Percentiles rank a stretch among this genome's conserved stretches.
phyloP scores from a whole-genome alignment of 2,888 invertebrate genomes.

The Tortricodes alternella region DNA sequence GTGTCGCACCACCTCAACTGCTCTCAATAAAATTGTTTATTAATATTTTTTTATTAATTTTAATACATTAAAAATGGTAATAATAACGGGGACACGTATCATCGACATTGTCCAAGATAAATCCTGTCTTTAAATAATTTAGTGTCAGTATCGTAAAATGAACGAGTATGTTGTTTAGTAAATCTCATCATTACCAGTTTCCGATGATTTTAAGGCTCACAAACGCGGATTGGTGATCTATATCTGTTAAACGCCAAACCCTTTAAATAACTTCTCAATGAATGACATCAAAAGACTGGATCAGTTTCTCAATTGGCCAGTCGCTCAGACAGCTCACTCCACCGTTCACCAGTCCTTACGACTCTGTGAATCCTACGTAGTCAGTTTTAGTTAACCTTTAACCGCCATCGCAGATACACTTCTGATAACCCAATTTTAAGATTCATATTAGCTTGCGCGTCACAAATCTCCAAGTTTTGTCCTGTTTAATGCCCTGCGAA shows the following conservation, averaged over 20 bases:
- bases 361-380: conserved; percentile 12
- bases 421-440: conserved; percentile 20
- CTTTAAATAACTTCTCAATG: neutral
- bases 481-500: conserved; percentile 55
- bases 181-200: too few relatives aligned
- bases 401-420: neutral
- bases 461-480: conserved; percentile 45
- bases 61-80: too few relatives aligned
- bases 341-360: conserved; percentile 8
- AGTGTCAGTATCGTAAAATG: too few relatives aligned
- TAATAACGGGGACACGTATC: too few relatives aligned
- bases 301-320: conserved; percentile 3
- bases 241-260: neutral
- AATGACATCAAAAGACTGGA: neutral
- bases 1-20: too few relatives aligned
- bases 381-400: conserved; percentile 15
- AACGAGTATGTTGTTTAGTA: too few relatives aligned
- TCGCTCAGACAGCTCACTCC: conserved; percentile 19
- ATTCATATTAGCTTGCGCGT: conserved; percentile 36
- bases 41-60: too few relatives aligned
- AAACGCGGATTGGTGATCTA: neutral
- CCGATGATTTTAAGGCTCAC: neutral
- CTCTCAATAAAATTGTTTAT: too few relatives aligned
- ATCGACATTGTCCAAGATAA: too few relatives aligned
- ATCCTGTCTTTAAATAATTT: too few relatives aligned